Conservation (phyloP, 1,140 invertebrate genomes). For the Neodiprion lecontei region DNA sequence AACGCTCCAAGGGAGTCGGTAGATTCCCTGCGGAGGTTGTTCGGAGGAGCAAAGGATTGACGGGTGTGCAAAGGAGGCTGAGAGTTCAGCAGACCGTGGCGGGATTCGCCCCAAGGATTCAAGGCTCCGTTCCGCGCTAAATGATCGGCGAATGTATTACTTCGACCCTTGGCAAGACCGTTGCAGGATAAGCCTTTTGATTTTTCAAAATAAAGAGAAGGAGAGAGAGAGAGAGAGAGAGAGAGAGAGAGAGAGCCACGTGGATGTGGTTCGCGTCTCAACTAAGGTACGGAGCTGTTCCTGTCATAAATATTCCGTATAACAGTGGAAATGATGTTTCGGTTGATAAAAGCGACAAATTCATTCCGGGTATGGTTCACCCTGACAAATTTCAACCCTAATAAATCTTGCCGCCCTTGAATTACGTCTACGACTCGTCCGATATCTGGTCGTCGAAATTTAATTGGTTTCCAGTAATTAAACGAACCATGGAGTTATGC, state of each 20-base stretch:
- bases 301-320: too few relatives aligned
- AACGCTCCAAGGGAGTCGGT: constrained; percentile 23
- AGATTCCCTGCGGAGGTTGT: neutral
- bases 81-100: neutral
- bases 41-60: constrained; percentile 1
- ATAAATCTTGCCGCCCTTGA: neutral
- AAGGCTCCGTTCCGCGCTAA: neutral
- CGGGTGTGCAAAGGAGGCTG: constrained; percentile 6
- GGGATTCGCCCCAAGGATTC: too few relatives aligned
- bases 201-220: too few relatives aligned
- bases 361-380: neutral
- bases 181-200: too few relatives aligned
- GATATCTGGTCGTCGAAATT: neutral
- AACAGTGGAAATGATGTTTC: too few relatives aligned
- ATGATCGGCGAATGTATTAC: neutral
- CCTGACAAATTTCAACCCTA: neutral
- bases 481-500: neutral
- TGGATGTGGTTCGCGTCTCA: too few relatives aligned
- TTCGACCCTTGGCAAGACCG: too few relatives aligned
- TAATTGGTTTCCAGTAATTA: constrained; percentile 7
- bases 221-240: too few relatives aligned
- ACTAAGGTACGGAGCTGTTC: too few relatives aligned
- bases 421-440: neutral
- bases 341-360: neutral
- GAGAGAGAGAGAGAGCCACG: too few relatives aligned